Evolutionary conservation across 1,140 invertebrate species (phyloP).

Genomic region (Ditylenchus dipsaci): DNA sequence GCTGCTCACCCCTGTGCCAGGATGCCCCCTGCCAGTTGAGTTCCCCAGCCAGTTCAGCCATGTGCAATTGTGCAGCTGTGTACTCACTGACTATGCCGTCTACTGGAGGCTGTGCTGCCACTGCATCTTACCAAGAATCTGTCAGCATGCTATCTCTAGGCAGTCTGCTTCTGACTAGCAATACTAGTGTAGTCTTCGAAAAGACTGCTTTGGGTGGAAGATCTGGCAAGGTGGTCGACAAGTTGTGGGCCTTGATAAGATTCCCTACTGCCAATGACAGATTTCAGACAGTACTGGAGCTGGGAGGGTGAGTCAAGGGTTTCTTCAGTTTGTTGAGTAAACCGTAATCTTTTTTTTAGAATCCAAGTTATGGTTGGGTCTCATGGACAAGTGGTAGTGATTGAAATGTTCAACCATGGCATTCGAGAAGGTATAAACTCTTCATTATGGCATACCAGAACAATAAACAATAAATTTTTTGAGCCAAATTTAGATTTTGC

Average conservation of each 20-base stretch:
- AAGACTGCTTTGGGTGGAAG: not conserved
- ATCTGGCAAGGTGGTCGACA: not conserved
- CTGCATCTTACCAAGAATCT: not conserved
- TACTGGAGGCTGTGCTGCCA: not conserved
- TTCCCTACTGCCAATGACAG: constrained; percentile 8
- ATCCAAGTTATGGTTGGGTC: constrained; percentile 10
- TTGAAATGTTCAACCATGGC: not conserved
- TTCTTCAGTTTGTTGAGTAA: not conserved
- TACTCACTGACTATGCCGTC: constrained; percentile 2
- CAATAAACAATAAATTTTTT: too few relatives aligned
- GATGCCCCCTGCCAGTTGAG: constrained; percentile 1
- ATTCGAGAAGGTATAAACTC: not conserved
- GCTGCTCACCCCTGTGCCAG: not conserved
- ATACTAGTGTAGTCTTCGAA: not conserved
- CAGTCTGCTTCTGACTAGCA: not conserved
- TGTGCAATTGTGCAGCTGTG: constrained; percentile 6
- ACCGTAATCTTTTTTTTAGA: not conserved
- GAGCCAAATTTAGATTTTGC: too few relatives aligned
- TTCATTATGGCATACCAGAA: too few relatives aligned
- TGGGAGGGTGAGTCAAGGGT: constrained; percentile 5
- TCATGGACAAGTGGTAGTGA: constrained; percentile 2
- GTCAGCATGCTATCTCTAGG: not conserved
- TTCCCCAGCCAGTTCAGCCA: not conserved
- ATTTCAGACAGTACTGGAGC: constrained; percentile 7
- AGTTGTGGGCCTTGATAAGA: constrained; percentile 17